A percentile compares a stretch with the other conserved stretches of the same genome.
Conservation (phyloP, 2,888 invertebrate species). For the Sipha maydis region DNA sequence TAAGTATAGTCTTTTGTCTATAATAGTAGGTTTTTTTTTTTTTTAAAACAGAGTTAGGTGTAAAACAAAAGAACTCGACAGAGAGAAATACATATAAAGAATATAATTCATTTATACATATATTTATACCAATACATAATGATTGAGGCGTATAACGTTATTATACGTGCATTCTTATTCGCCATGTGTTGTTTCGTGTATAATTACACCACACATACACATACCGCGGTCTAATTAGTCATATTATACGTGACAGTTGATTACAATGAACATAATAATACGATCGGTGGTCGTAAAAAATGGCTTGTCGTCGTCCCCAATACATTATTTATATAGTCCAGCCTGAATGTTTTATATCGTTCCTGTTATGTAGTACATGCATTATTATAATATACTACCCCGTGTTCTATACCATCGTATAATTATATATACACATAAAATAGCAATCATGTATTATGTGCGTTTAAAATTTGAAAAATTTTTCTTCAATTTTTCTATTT, state of each 20-base stretch:
- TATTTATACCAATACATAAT: not conserved
- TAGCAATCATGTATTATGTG: not conserved
- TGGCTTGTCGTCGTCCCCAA: constrained; percentile 52
- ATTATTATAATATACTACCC: constrained; percentile 3
- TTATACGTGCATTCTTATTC: constrained; percentile 21
- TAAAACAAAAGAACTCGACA: not conserved
- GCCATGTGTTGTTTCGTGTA: constrained; percentile 42
- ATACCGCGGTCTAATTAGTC: constrained; percentile 45
- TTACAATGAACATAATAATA: constrained; percentile 48
- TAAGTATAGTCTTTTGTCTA: not conserved
- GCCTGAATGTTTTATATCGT: not conserved
- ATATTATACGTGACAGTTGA: constrained; percentile 38
- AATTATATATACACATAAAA: not conserved
- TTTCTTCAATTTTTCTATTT: not conserved
- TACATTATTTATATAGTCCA: not conserved
- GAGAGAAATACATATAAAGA: not conserved
- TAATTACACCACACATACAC: constrained; percentile 26
- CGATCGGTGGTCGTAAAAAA: constrained; percentile 42
- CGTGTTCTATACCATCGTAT: constrained; percentile 16
- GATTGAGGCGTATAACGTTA: not conserved
- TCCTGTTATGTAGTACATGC: not conserved
- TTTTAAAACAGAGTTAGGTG: constrained; percentile 20
- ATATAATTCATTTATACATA: not conserved
- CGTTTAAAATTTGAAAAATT: not conserved
- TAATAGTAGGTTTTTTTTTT: not conserved